phyloP scores from a whole-genome alignment of 2,797 vertebrate genomes.

The Austrolebias charrua region DNA sequence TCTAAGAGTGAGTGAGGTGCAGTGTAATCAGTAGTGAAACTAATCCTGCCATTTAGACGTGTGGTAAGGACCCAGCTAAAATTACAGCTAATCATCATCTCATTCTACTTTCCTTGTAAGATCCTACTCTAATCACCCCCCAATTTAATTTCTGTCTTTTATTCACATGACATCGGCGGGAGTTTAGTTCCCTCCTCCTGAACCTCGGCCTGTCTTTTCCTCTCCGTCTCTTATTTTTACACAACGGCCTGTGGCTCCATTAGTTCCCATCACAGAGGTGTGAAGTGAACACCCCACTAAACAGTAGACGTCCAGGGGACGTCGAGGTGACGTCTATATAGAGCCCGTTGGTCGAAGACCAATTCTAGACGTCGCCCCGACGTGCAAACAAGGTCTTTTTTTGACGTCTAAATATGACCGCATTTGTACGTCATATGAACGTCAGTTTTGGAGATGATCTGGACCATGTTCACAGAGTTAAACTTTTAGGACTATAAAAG shows the following conservation, averaged over 20 bases:
- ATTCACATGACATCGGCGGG: conserved; percentile 39
- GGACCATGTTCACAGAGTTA: no score
- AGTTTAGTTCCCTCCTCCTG: conserved; percentile 8
- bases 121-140: conserved; percentile 54
- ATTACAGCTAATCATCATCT: conserved; percentile 66
- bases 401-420: no score
- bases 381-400: no score
- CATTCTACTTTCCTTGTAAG: conserved; percentile 53
- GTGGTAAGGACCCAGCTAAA: conserved; percentile 42
- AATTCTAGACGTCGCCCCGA: no score
- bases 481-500: no score
- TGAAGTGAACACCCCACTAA: conserved; percentile 43
- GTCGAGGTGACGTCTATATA: no score
- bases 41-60: conserved; percentile 50
- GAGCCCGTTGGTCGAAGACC: no score
- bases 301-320: no score
- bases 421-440: no score
- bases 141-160: conserved; percentile 42
- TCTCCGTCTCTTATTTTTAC: conserved; percentile 40
- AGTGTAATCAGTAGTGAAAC: conserved; percentile 59
- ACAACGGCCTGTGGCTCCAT: conserved; percentile 57
- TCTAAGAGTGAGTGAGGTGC: conserved; percentile 32
- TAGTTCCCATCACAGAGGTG: conserved; percentile 52
- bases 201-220: conserved; percentile 23
- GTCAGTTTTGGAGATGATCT: no score